Evolutionary conservation across 2,113 vertebrate species (phyloP), one percentile per base, ranked within the genome.

Genomic region (Ceyx cyanopectus): DNA sequence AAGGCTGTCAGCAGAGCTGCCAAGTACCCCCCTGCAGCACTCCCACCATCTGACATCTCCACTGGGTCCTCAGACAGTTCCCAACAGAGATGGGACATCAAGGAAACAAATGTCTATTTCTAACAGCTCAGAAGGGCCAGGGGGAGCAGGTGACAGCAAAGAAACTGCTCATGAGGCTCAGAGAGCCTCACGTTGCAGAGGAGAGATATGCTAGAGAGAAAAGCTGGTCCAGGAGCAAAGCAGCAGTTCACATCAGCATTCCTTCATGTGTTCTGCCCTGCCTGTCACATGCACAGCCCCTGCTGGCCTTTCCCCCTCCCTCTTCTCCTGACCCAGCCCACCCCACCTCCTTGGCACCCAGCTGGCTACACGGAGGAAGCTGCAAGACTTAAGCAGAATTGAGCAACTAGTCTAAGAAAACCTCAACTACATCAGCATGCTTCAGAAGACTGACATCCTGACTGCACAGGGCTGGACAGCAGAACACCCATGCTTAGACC

Each of bases 341-440:
- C 3, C 8, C 84, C 37, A 54, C 66, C 57, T 57, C 74, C 73
- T 63, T 29, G 18, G 83, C 80, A 67, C 73, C 40, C 10, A 0
- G 48, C 56, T 53, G 41, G 58, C 81, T 91, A 77, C 80, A 12
- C 4, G 34, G 70, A 81, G 84, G 81, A 92, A 87, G 81, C 91
- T 89, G 78, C 93, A 91, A 72, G 62, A 69, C 50, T 51, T 51
- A 87, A 91, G 91, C 74, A 81, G 81, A 87, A 93, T 66, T 87
- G 87, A 95, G 93, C 91, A 93, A 95, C 48, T 14, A 84, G 58
- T 51, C 17, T 40, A 34, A 58, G 34, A 20, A 65, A 37, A 45
- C 41, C 60, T 68, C 34, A 90, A 43, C 37, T 32, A 80, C 1
- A 2, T 66, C 75, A 69, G 81, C 91, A 94, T 89, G 94, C 91